Conservation (phyloP, 2,113 vertebrate genomes). For the Bos taurus region DNA sequence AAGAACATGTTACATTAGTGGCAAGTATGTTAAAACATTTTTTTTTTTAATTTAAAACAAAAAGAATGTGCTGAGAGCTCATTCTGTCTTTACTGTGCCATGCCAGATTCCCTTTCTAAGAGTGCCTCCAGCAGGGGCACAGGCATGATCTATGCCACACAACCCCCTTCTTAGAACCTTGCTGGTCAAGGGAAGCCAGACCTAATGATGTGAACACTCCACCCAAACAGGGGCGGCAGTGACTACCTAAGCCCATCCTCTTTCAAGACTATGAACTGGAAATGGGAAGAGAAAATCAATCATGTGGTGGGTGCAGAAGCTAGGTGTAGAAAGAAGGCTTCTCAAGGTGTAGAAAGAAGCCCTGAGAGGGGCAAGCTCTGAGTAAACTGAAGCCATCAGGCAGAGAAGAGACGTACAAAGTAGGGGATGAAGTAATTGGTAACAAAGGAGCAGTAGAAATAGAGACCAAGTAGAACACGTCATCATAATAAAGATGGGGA, state of each 20-base stretch:
- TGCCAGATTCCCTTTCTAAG: not conserved
- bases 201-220: not conserved
- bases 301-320: not conserved
- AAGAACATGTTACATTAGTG: not conserved
- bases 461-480: not conserved
- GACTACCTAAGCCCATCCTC: not conserved
- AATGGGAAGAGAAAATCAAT: slow-evolving; percentile 11
- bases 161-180: not conserved
- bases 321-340: not conserved
- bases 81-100: not conserved
- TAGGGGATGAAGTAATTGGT: not conserved
- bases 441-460: not conserved
- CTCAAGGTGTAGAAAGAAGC: not conserved
- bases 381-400: not conserved
- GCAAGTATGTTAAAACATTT: not conserved
- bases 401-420: not conserved
- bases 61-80: not conserved
- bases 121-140: not conserved
- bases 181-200: not conserved
- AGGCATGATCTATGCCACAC: not conserved
- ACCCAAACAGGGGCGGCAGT: not conserved
- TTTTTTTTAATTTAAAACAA: not conserved
- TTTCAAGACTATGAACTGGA: slow-evolving; percentile 7
- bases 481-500: not conserved
- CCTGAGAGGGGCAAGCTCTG: not conserved